Percentiles rank a stretch among this genome's conserved stretches.
Evolutionary conservation across 2,113 vertebrate species (phyloP).

Genomic region (Indicator indicator): DNA sequence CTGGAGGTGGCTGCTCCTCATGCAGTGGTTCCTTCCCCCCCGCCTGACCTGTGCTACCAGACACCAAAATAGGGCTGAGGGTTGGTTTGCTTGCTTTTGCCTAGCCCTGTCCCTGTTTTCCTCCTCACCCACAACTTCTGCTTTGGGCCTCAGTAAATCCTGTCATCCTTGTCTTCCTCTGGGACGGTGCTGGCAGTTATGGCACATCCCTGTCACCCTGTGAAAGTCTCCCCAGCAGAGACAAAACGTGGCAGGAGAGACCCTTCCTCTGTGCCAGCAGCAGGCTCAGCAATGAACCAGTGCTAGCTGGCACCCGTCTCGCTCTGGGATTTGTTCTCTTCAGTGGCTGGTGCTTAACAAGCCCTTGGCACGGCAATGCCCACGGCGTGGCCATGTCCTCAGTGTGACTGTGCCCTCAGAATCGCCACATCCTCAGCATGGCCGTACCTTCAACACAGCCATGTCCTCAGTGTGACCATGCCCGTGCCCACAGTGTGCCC

Average conservation of each 20-base stretch:
- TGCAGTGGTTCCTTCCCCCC: neutral
- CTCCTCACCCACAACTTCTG: neutral
- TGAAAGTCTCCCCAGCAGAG: neutral
- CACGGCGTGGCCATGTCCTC: too few relatives aligned
- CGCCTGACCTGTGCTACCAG: fast-evolving
- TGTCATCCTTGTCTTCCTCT: fast-evolving
- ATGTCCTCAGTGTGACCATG: neutral
- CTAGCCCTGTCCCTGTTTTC: neutral
- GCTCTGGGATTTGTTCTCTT: neutral
- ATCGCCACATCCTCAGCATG: neutral
- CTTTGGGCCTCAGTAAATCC: neutral
- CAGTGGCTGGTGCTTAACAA: neutral
- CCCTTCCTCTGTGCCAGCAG: neutral
- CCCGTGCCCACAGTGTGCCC: neutral
- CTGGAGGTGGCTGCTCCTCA: neutral
- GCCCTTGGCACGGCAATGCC: neutral
- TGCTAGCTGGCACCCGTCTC: neutral
- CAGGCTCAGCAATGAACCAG: fast-evolving
- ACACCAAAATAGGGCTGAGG: neutral
- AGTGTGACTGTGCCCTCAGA: too few relatives aligned
- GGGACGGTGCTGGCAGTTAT: neutral
- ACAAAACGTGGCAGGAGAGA: fast-evolving
- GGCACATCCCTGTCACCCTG: neutral
- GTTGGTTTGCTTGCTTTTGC: neutral
- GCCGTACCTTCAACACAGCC: neutral